Percentiles rank a stretch among this genome's conserved stretches.
Conservation (phyloP, 2,888 invertebrate genomes). For the Kuschelorhynchus macadamiae region DNA sequence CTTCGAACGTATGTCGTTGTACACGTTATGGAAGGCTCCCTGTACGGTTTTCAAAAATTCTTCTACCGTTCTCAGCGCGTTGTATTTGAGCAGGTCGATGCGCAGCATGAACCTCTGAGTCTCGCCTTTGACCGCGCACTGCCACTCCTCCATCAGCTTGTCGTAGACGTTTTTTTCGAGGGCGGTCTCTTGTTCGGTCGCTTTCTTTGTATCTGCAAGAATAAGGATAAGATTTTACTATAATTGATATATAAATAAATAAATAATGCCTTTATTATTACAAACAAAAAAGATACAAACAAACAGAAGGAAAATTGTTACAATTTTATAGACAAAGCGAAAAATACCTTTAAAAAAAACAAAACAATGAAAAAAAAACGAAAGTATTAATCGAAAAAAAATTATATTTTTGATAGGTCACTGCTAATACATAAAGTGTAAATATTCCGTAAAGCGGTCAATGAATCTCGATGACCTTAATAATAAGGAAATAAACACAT, state of each 20-base stretch:
- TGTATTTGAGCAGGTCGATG: conserved; percentile 69
- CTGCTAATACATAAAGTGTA: too few relatives aligned
- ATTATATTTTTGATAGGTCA: too few relatives aligned
- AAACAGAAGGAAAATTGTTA: too few relatives aligned
- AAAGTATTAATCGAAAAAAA: too few relatives aligned
- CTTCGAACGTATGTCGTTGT: conserved; percentile 67
- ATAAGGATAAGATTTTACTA: background rate
- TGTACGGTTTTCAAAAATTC: conserved; percentile 69
- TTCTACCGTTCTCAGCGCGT: conserved; percentile 69
- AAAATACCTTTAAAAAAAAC: background rate
- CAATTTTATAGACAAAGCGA: too few relatives aligned
- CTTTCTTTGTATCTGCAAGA: conserved; percentile 24
- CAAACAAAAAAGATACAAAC: too few relatives aligned
- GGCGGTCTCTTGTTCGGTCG: conserved; percentile 18
- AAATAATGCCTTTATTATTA: too few relatives aligned
- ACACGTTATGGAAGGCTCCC: conserved; percentile 70
- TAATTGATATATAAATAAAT: too few relatives aligned
- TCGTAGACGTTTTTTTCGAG: conserved; percentile 62
- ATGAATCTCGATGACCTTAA: too few relatives aligned
- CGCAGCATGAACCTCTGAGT: conserved; percentile 70
- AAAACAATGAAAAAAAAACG: background rate
- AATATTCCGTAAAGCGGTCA: too few relatives aligned
- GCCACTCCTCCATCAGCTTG: conserved; percentile 73
- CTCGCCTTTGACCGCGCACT: conserved; percentile 73
- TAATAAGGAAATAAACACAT: too few relatives aligned